phyloP scores from a whole-genome alignment of 2,113 vertebrate species.

The Macquaria australasica region DNA sequence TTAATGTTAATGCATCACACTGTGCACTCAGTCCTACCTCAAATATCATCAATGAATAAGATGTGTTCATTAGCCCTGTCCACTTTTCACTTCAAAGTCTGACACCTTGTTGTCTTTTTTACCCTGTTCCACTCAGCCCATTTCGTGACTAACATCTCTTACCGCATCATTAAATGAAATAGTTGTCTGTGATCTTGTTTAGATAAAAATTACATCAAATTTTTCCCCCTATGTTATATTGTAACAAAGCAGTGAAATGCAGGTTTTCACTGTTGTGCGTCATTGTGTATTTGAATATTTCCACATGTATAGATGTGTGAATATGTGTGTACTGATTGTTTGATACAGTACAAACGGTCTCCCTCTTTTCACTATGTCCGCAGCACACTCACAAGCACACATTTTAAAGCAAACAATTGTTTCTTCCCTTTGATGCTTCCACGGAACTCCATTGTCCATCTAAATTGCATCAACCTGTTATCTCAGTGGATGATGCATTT shows the following conservation, averaged over 20 bases:
- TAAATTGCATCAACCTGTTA: slow-evolving; percentile 41
- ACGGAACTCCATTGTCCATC: slow-evolving; percentile 21
- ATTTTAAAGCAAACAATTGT: slow-evolving; percentile 30
- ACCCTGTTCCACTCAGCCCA: slow-evolving; percentile 12
- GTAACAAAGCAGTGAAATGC: not conserved
- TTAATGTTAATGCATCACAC: slow-evolving; percentile 21
- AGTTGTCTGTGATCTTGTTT: not conserved
- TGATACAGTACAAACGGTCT: slow-evolving; percentile 11
- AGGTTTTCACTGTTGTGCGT: not conserved
- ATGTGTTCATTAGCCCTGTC: slow-evolving; percentile 26
- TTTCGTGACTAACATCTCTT: slow-evolving; percentile 11
- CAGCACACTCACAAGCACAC: slow-evolving; percentile 6
- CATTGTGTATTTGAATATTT: not conserved
- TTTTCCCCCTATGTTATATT: not conserved
- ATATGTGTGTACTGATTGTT: slow-evolving; percentile 5
- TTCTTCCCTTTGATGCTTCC: slow-evolving; percentile 8
- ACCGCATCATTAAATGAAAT: slow-evolving; percentile 7
- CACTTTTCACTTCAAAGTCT: slow-evolving; percentile 42
- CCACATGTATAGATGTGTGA: not conserved
- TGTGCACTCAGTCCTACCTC: slow-evolving; percentile 22
- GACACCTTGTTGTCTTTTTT: slow-evolving; percentile 19
- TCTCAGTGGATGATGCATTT: slow-evolving; percentile 20
- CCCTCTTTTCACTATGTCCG: slow-evolving; percentile 7
- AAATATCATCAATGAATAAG: slow-evolving; percentile 32
- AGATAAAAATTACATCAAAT: not conserved